Percentiles rank a stretch among this genome's conserved stretches.
Evolutionary conservation across 2,888 invertebrate genomes (phyloP).

Genomic region (Argynnis bischoffii): DNA sequence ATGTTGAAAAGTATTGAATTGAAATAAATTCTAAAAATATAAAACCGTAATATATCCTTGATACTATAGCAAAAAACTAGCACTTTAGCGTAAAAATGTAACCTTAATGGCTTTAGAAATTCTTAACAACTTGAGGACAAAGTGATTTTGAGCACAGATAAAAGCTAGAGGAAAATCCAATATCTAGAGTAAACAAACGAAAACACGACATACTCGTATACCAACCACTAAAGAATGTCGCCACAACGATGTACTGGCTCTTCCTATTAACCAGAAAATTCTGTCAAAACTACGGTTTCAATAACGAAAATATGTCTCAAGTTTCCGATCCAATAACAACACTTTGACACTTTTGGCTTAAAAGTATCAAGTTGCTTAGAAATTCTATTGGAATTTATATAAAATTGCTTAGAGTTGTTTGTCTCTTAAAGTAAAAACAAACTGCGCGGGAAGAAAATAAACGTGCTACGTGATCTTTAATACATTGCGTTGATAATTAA

Average conservation of each 20-base stretch:
- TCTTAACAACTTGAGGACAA: too few species aligned
- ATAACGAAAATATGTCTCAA: background rate
- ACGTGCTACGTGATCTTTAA: constrained; percentile 14
- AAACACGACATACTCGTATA: too few species aligned
- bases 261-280: constrained; percentile 1
- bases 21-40: background rate
- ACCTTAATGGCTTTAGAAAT: too few species aligned
- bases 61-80: background rate
- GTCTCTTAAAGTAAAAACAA: constrained; percentile 14
- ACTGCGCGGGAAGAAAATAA: constrained; percentile 6
- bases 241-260: too few species aligned
- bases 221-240: too few species aligned
- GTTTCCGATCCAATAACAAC: background rate
- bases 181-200: too few species aligned
- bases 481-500: constrained; percentile 13
- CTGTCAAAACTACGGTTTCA: background rate
- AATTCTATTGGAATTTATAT: constrained; percentile 13
- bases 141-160: too few species aligned
- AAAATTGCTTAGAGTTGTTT: constrained; percentile 17
- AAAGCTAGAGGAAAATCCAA: too few species aligned
- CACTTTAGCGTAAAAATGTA: too few species aligned
- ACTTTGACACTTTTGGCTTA: constrained; percentile 1
- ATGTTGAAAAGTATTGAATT: background rate
- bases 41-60: background rate
- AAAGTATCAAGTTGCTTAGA: constrained; percentile 19